Percentiles rank a stretch among this genome's conserved stretches.
Conservation (phyloP, 2,888 invertebrate species). For the Drosophila austrosaltans region DNA sequence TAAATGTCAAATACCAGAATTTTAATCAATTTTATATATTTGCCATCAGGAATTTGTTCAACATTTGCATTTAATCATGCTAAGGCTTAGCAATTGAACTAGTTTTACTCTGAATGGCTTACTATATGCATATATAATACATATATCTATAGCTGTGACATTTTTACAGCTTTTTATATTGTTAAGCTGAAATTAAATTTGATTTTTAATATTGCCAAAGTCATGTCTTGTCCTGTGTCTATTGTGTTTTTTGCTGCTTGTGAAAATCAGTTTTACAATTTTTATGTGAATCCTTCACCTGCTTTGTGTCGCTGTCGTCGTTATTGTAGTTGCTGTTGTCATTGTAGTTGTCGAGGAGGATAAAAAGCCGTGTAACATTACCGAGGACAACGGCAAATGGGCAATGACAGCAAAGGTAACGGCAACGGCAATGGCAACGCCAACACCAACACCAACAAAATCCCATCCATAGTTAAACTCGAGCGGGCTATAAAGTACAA, state of each 20-base stretch:
- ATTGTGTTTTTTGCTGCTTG: constrained; percentile 30
- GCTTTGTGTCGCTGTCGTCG: constrained; percentile 41
- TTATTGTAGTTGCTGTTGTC: constrained; percentile 28
- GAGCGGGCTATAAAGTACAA: constrained; percentile 52
- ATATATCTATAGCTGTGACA: neutral
- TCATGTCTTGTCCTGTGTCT: constrained; percentile 10
- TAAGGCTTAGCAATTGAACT: neutral
- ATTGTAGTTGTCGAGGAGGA: constrained; percentile 35
- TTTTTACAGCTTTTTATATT: constrained; percentile 24
- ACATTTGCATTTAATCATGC: neutral
- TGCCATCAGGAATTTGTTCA: neutral
- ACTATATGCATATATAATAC: neutral
- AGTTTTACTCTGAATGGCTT: neutral
- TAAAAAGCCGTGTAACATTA: constrained; percentile 43
- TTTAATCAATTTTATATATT: constrained; percentile 14
- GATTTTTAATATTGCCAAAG: constrained; percentile 45
- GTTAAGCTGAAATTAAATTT: constrained; percentile 57
- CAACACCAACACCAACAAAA: neutral
- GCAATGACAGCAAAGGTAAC: constrained; percentile 49
- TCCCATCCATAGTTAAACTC: constrained; percentile 51
- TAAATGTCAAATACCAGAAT: neutral
- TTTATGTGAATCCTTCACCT: constrained; percentile 61
- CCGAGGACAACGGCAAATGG: constrained; percentile 57
- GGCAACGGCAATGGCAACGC: constrained; percentile 25
- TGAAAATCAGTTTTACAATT: constrained; percentile 60